phyloP scores from a whole-genome alignment of 2,888 invertebrate species.

The Leptopilina drosophilae region DNA sequence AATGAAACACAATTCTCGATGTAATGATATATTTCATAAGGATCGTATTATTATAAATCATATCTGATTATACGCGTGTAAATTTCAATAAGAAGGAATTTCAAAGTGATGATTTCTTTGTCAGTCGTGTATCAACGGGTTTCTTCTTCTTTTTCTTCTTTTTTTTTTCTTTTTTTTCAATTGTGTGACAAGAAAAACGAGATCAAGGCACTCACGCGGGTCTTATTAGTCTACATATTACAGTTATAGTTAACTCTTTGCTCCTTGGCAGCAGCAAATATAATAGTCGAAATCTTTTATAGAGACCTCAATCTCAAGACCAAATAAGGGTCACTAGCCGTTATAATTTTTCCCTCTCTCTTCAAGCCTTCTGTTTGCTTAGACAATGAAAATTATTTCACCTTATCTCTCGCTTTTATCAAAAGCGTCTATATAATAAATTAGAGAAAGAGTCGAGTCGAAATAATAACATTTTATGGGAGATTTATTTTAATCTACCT shows the following conservation, averaged over 20 bases:
- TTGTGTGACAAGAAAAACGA: conserved; percentile 11
- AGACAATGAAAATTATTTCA: conserved; percentile 14
- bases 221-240: conserved; percentile 11
- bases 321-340: conserved; percentile 22
- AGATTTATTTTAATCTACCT: no score
- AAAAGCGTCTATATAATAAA: no score
- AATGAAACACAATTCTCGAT: background rate
- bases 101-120: conserved; percentile 3
- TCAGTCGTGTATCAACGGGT: background rate
- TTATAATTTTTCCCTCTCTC: background rate
- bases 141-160: background rate
- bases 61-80: background rate
- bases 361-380: background rate
- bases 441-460: no score
- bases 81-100: background rate
- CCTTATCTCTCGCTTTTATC: background rate
- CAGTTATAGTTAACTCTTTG: conserved; percentile 15
- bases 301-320: conserved; percentile 30
- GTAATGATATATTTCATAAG: conserved; percentile 6
- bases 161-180: background rate
- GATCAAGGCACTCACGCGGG: conserved; percentile 26
- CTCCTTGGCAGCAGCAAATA: conserved; percentile 11
- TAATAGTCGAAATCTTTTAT: conserved; percentile 27
- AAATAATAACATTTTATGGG: no score
- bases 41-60: background rate